Base-by-base conservation (phyloP, 2,113 vertebrate genomes). In the Heterochromis multidens region DNA sequence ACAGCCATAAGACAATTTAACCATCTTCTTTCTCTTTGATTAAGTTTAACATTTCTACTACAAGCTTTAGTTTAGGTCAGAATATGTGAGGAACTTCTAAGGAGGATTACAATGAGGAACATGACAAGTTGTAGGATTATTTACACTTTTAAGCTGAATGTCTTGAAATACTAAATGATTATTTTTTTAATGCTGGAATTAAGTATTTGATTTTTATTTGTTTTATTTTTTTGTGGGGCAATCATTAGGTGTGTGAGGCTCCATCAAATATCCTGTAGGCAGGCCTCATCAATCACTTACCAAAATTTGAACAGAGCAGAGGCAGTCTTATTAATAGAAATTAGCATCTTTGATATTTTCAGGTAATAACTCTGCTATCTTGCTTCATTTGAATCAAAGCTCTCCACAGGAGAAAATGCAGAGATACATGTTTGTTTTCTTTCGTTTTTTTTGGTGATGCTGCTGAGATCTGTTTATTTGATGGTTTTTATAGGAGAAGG, bases 301-400 rank as follows among this genome's bases (percentile, higher is more conserved):
- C 46, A n/a, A 87, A 74, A 93, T 86, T 79, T 88, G 84, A 91
- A 81, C 80, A 65, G 83, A 92, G 76, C n/a, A 0, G 52, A 77
- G 70, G 40, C 49, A 77, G 25, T 81, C 77, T 83, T 87, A 90
- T 90, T 88, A 90, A 89, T 92, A 89, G 82, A 87, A 84, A 90
- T 85, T 40, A 84, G 77, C 74, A 77, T 91, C 79, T 84, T 72
- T 93, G 72, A 65, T 91, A 62, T 78, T 91, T 79, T 87, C 46
- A 52, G 88, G 86, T 86, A 77, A 82, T 82, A 60, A 74, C 78
- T 85, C 57, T 86, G 56, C 43, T 52, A 40, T n/a, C 40, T 63
- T 54, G 54, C 79, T 85, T n/a, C 35, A 40, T 79, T 77, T 67
- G 37, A 83, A 88, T 85, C 56, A 83, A 86, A 88, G 65, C 80